A percentile compares a stretch with the other conserved stretches of the same genome.
phyloP scores from a whole-genome alignment of 2,888 invertebrate species.

The Imbricaverruca yamaguchii region DNA sequence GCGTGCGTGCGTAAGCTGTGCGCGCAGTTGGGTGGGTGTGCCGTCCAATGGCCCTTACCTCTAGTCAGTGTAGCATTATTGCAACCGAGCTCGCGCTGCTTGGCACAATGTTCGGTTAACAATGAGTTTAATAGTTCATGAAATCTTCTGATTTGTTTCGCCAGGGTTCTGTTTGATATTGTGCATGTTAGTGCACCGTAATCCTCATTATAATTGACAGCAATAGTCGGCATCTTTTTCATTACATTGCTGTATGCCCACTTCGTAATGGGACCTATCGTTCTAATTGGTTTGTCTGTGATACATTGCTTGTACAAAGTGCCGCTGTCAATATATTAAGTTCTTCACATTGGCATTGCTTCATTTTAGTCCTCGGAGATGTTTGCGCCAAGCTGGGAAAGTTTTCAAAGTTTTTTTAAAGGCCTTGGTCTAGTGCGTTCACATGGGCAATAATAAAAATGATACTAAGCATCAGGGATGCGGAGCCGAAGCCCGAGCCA shows the following conservation, averaged over 20 bases:
- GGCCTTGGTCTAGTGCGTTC: too few species aligned
- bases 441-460: too few species aligned
- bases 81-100: neutral
- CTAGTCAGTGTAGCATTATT: neutral
- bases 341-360: neutral
- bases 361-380: too few species aligned
- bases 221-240: neutral
- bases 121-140: neutral
- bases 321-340: neutral
- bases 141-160: neutral
- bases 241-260: neutral
- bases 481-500: too few species aligned
- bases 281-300: slow-evolving; percentile 4
- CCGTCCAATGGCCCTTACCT: neutral
- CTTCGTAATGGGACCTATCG: too few species aligned
- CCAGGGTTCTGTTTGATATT: neutral
- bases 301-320: slow-evolving; percentile 2
- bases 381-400: too few species aligned
- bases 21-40: neutral
- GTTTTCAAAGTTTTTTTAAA: too few species aligned
- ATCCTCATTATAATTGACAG: neutral
- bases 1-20: neutral
- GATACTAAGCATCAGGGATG: too few species aligned
- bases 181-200: neutral
- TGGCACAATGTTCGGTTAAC: too few species aligned